Conservation (phyloP, 2,113 vertebrate genomes). For the Rhabdornis inornatus region DNA sequence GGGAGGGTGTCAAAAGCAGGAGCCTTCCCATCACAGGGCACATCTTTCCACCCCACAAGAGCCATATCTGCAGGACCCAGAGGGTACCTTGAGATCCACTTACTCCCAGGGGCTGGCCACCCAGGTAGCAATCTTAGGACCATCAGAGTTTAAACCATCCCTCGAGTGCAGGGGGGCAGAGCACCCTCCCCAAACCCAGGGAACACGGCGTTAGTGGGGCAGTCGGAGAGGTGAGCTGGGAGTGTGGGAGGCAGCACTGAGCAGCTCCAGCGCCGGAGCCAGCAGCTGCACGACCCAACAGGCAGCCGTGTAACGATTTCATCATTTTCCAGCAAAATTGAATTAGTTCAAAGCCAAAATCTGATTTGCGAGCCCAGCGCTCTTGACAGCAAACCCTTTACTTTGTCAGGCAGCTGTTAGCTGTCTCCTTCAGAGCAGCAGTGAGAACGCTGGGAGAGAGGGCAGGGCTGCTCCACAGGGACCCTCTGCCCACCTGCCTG, state of each 20-base stretch:
- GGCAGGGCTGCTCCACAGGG: neutral
- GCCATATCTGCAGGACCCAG: neutral
- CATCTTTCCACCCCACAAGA: neutral
- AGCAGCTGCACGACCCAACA: slow-evolving; percentile 56
- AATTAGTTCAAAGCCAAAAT: slow-evolving; percentile 76
- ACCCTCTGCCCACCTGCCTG: neutral
- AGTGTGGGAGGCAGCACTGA: fast-evolving
- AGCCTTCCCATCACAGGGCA: fast-evolving
- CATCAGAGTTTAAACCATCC: neutral
- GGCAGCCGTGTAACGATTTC: slow-evolving; percentile 70
- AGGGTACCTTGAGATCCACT: neutral
- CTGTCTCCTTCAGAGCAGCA: slow-evolving; percentile 8
- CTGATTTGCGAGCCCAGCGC: slow-evolving; percentile 65
- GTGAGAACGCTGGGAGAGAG: neutral
- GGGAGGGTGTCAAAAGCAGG: neutral
- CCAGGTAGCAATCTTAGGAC: neutral
- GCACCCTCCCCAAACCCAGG: neutral
- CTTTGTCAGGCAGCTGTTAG: slow-evolving; percentile 75
- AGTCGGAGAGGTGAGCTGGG: fast-evolving
- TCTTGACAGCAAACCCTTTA: slow-evolving; percentile 70
- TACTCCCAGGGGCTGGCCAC: neutral
- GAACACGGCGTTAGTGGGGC: neutral
- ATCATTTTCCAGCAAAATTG: slow-evolving; percentile 68
- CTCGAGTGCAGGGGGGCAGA: neutral
- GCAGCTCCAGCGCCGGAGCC: neutral